phyloP scores from a whole-genome alignment of 2,888 invertebrate genomes.

The Tyria jacobaeae region DNA sequence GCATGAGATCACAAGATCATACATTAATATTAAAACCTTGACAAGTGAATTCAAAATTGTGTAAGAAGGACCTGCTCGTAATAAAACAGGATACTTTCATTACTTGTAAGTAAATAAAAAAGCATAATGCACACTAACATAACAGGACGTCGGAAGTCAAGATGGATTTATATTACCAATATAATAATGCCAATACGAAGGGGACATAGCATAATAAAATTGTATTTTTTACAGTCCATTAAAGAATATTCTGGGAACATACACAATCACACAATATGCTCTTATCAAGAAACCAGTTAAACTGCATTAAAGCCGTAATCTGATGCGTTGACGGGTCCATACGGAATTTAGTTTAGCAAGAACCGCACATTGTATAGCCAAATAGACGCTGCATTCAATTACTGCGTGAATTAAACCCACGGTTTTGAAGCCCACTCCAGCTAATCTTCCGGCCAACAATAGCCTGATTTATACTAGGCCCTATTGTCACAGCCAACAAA shows the following conservation, averaged over 20 bases:
- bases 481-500: conserved; percentile 82
- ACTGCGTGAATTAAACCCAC: conserved; percentile 69
- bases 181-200: conserved; percentile 18
- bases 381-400: conserved; percentile 69
- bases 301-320: conserved; percentile 66
- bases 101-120: not conserved
- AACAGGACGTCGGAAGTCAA: conserved; percentile 32
- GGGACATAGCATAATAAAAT: conserved; percentile 36
- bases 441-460: conserved; percentile 80
- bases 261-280: conserved; percentile 53
- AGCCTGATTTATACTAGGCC: conserved; percentile 74
- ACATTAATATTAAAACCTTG: not conserved
- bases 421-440: conserved; percentile 65
- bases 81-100: conserved; percentile 12
- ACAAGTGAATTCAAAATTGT: not conserved
- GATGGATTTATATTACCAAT: conserved; percentile 24
- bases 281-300: conserved; percentile 51
- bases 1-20: no score
- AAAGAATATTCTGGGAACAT: conserved; percentile 54
- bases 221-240: conserved; percentile 33
- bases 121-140: no score
- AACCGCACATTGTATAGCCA: conserved; percentile 65
- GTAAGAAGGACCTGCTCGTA: not conserved
- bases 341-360: conserved; percentile 71
- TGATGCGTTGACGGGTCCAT: conserved; percentile 67